phyloP scores from a whole-genome alignment of 2,113 vertebrate species.

The Onychorhynchus coronatus region DNA sequence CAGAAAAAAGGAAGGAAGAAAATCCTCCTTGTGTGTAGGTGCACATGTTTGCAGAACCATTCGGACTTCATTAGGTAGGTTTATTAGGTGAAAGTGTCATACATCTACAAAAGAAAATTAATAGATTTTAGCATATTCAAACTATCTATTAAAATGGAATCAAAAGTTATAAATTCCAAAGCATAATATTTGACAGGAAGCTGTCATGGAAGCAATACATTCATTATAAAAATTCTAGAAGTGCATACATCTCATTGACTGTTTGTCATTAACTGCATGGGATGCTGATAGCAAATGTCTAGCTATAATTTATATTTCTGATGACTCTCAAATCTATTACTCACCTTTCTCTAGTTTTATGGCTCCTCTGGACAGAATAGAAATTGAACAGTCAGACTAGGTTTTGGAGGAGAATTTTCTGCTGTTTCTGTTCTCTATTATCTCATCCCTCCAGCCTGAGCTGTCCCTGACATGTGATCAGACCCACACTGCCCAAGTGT shows the following conservation, averaged over 20 bases:
- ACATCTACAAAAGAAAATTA: constrained; percentile 13
- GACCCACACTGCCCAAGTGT: constrained; percentile 14
- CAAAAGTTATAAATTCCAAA: constrained; percentile 76
- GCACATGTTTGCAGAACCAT: not conserved
- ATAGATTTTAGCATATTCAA: constrained; percentile 58
- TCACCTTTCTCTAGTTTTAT: constrained; percentile 75
- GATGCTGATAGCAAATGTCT: constrained; percentile 77
- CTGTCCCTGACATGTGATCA: constrained; percentile 43
- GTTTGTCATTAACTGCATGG: constrained; percentile 78
- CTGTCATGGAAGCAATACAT: constrained; percentile 76
- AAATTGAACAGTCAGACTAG: constrained; percentile 74
- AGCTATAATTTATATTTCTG: constrained; percentile 80
- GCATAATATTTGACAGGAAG: constrained; percentile 75
- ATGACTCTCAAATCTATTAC: constrained; percentile 78
- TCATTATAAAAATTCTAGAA: constrained; percentile 78
- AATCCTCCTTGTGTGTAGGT: not conserved
- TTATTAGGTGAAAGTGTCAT: not conserved
- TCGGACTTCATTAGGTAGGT: constrained; percentile 6
- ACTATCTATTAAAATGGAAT: constrained; percentile 70
- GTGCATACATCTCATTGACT: constrained; percentile 79
- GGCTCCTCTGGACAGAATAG: constrained; percentile 73
- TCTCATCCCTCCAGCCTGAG: constrained; percentile 67
- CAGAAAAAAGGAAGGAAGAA: not conserved
- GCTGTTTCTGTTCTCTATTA: constrained; percentile 52
- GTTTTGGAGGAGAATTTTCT: constrained; percentile 65